Evolutionary conservation across 2,797 vertebrate species (phyloP).

Genomic region (Pseudochaenichthys georgianus): DNA sequence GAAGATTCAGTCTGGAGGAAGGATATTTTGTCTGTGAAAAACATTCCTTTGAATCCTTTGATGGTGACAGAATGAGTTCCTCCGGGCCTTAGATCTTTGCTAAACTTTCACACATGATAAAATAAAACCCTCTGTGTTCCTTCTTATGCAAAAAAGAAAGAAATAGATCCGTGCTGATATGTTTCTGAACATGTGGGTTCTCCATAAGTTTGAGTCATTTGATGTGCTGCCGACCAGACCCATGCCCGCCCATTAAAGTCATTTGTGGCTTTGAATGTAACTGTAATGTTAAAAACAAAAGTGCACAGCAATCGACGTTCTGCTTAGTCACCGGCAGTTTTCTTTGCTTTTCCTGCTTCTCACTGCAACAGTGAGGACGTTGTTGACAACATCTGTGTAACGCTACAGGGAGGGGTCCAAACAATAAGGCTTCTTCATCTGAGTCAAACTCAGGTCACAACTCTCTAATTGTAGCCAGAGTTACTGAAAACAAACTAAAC

Average conservation of each 20-base stretch:
- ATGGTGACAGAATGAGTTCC: conserved; percentile 70
- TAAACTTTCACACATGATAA: conserved; percentile 76
- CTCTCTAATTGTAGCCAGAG: conserved; percentile 46
- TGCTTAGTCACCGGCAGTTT: conserved; percentile 63
- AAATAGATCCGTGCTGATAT: conserved; percentile 48
- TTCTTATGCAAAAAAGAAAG: conserved; percentile 27
- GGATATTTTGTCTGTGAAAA: conserved; percentile 68
- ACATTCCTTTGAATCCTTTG: conserved; percentile 61
- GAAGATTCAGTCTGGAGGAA: conserved; percentile 66
- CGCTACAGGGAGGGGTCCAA: conserved; percentile 70
- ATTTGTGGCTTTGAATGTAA: conserved; percentile 72
- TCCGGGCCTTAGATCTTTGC: conserved; percentile 61
- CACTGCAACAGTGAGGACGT: conserved; percentile 57
- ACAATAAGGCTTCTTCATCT: conserved; percentile 56
- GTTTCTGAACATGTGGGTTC: conserved; percentile 77
- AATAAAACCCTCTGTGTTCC: conserved; percentile 54
- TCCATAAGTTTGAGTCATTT: conserved; percentile 76
- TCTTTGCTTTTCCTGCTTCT: conserved; percentile 28
- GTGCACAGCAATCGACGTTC: conserved; percentile 58
- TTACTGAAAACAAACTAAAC: conserved; percentile 44
- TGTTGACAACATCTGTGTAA: conserved; percentile 67
- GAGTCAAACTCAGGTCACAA: conserved; percentile 62
- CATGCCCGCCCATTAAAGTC: conserved; percentile 73
- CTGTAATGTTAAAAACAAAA: conserved; percentile 79
- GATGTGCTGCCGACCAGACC: conserved; percentile 69